Percentiles rank a stretch among this genome's conserved stretches.
phyloP scores from a whole-genome alignment of 2,113 vertebrate genomes.

The Alethe diademata region DNA sequence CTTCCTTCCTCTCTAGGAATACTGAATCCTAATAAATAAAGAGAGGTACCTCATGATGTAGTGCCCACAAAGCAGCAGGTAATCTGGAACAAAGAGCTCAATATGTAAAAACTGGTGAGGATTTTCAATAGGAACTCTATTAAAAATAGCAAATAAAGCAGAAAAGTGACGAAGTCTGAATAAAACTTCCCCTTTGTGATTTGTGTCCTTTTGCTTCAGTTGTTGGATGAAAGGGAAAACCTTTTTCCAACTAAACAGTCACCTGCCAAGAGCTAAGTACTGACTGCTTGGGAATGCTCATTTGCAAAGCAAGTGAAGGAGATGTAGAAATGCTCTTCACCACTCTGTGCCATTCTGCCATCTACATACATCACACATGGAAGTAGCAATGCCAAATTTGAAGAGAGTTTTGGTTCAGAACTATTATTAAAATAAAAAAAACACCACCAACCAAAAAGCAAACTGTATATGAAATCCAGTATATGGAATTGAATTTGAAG shows the following conservation, averaged over 20 bases:
- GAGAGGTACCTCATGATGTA: neutral
- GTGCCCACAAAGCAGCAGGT: neutral
- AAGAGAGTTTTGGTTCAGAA: neutral
- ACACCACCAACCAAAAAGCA: too few species aligned
- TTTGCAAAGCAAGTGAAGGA: neutral
- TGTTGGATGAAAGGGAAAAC: neutral
- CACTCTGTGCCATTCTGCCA: neutral
- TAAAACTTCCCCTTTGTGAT: neutral
- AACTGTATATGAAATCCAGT: neutral
- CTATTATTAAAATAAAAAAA: neutral
- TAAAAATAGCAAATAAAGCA: neutral
- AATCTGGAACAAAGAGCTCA: neutral
- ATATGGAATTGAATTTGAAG: neutral
- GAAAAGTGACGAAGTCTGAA: neutral
- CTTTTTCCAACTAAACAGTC: neutral
- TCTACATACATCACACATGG: neutral
- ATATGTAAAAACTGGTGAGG: neutral
- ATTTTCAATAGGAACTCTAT: neutral
- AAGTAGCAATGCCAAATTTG: neutral
- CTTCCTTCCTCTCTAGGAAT: neutral
- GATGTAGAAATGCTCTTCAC: neutral
- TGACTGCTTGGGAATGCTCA: neutral
- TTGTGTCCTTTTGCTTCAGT: neutral
- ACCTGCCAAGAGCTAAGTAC: neutral
- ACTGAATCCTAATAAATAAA: neutral